These are phyloP conservation scores for Anguilla pacifica DNA, from an alignment of 2,797 vertebrate genomes.

Conservation along the genomic window DNA sequence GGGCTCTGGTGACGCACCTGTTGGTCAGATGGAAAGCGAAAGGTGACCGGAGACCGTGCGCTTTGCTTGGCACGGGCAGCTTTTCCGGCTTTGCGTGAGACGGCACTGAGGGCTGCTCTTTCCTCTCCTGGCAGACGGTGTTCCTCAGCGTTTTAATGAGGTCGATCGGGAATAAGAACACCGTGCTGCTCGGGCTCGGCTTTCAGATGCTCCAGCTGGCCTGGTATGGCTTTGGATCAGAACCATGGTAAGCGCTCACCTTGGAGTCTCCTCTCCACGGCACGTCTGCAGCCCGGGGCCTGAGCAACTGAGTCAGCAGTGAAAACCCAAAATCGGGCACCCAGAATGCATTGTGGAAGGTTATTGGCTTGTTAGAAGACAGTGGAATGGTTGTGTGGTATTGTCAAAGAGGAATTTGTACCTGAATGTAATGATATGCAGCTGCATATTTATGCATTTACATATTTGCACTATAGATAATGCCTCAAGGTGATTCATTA, in stretches of 20 bases:
- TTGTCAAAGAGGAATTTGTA: not conserved
- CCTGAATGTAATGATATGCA: not conserved
- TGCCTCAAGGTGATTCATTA: not conserved
- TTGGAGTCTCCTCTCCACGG: not conserved
- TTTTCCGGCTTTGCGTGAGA: not conserved
- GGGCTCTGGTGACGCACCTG: not conserved
- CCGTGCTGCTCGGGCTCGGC: slow-evolving; percentile 83
- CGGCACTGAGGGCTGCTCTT: not conserved
- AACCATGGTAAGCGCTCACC: slow-evolving; percentile 72
- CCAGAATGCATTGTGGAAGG: not conserved
- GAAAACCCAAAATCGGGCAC: not conserved
- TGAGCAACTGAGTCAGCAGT: not conserved
- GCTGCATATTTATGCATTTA: not conserved
- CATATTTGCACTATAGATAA: not conserved
- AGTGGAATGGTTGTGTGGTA: not conserved
- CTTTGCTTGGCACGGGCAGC: not conserved
- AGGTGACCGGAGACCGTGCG: not conserved
- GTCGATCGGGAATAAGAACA: slow-evolving; percentile 93
- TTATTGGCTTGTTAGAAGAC: not conserved
- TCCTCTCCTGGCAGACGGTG: slow-evolving; percentile 74
- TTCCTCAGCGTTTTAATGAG: slow-evolving; percentile 89
- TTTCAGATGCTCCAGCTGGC: slow-evolving; percentile 77
- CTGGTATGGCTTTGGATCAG: slow-evolving; percentile 80
- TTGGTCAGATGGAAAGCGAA: not conserved
- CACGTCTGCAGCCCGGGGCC: not conserved